A percentile compares a stretch with the other conserved stretches of the same genome.
These are phyloP conservation scores for Nibea coibor DNA, from an alignment of 2,113 vertebrate species.

Conservation along the genomic window DNA sequence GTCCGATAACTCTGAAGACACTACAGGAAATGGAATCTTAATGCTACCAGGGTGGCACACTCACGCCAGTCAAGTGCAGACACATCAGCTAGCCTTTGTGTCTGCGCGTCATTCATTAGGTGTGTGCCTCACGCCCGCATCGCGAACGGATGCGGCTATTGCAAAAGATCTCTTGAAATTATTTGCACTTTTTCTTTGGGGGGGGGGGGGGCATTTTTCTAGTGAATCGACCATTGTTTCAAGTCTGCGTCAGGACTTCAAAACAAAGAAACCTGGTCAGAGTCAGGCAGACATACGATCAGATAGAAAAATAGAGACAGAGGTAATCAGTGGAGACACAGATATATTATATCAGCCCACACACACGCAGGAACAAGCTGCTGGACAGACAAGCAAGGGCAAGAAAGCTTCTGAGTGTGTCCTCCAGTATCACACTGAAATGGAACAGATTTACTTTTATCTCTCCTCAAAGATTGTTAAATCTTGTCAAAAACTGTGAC, in stretches of 20 bases:
- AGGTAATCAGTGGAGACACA: constrained; percentile 24
- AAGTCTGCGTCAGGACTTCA: constrained; percentile 20
- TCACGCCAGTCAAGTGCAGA: background rate
- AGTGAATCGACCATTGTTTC: constrained; percentile 12
- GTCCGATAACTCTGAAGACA: background rate
- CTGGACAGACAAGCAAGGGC: background rate
- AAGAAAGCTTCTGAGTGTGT: no score
- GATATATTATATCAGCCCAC: constrained; percentile 21
- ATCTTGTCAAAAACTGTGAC: background rate
- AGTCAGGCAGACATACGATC: constrained; percentile 37
- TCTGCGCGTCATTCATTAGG: background rate
- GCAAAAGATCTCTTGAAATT: background rate
- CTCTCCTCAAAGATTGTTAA: background rate
- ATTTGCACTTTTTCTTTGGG: background rate
- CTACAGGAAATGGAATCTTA: constrained; percentile 5
- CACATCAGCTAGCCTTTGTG: background rate
- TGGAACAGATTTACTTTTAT: no score
- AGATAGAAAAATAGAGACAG: constrained; percentile 27
- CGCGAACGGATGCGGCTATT: background rate
- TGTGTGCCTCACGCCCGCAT: background rate
- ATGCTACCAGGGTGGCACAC: background rate
- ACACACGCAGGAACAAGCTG: background rate
- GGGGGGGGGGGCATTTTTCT: background rate
- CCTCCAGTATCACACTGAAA: no score
- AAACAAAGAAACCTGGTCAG: constrained; percentile 21